Evolutionary conservation across 2,888 invertebrate genomes (phyloP), one percentile per base, ranked within the genome.

Genomic region (Nasonia oneida): DNA sequence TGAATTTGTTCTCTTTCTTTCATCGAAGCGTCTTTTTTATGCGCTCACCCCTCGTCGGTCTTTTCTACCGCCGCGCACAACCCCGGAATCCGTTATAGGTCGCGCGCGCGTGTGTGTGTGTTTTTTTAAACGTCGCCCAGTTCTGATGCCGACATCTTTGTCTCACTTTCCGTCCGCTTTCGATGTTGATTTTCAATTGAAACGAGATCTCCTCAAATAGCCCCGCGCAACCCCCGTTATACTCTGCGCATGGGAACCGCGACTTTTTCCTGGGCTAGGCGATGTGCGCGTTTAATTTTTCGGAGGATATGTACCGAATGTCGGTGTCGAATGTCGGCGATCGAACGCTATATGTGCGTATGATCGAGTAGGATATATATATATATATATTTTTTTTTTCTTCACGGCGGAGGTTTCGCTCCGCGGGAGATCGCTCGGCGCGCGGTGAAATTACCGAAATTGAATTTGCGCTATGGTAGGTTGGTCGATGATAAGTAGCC

Each of bases 181-280:
- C 87, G 88, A 89, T 87, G 86, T 92, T 92, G 92, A 93, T 93
- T 92, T 91, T 92, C 92, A 92, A 93, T 93, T 93, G 93, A 93
- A 93, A 93, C 91, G 92, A 92, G 93, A 93, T 93, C 92, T 91
- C 89, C 88, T 92, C 92, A 92, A 93, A 93, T 91, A 92, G 86
- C 82, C 84, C 57, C 23, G 23, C 15, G 70, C 23, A 76, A 70
- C 79, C 70, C 74, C 80, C 71, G 70, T 76, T 87, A 87, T 84
- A 88, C 86, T 29, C 0, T 50, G 18, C 12, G 90, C 90, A 92
- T 92, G 92, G 92, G 92, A 93, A 91, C 90, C 86, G 82, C 86
- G 83, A 33, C 82, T 77, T 86, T 87, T 88, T 87, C 81, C 87
- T 37, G 3, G 15, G n/a, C 18, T 29, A 29, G 29, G 42, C 50